phyloP scores from a whole-genome alignment of 35 echinoderm and acorn worm genomes.

The Nesometra sesokonis region DNA sequence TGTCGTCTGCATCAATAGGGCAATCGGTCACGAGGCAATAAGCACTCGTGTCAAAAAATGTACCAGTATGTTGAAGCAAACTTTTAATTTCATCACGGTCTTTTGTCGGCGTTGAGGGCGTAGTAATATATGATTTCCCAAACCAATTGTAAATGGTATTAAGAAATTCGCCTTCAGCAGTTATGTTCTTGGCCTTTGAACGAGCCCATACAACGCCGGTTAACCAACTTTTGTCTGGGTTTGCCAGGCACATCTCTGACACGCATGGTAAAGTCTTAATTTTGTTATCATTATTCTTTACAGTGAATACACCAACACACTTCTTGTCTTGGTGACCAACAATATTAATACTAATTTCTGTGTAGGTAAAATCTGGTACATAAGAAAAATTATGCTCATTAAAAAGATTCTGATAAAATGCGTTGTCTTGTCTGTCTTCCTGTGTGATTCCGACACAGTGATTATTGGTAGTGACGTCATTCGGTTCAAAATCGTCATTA shows the following conservation, averaged over 20 bases:
- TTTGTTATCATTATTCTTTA: background rate
- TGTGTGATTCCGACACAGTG: background rate
- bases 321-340: background rate
- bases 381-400: constrained; percentile 1
- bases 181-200: background rate
- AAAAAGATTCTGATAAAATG: constrained; percentile 5
- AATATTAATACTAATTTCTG: background rate
- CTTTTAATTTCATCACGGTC: background rate
- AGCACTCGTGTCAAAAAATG: background rate
- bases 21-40: constrained; percentile 8
- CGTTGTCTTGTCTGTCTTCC: background rate
- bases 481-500: background rate
- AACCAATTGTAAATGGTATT: background rate
- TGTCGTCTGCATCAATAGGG: background rate
- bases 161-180: background rate
- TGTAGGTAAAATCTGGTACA: constrained; percentile 5
- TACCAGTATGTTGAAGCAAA: background rate
- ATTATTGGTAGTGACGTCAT: background rate
- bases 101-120: background rate
- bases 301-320: constrained; percentile 3
- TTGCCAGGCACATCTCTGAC: background rate
- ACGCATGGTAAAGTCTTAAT: background rate
- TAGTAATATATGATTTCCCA: background rate
- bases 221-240: background rate
- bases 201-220: background rate